These are phyloP conservation scores for Bucorvus abyssinicus DNA, from an alignment of 2,797 vertebrate genomes.

Conservation along the genomic window DNA sequence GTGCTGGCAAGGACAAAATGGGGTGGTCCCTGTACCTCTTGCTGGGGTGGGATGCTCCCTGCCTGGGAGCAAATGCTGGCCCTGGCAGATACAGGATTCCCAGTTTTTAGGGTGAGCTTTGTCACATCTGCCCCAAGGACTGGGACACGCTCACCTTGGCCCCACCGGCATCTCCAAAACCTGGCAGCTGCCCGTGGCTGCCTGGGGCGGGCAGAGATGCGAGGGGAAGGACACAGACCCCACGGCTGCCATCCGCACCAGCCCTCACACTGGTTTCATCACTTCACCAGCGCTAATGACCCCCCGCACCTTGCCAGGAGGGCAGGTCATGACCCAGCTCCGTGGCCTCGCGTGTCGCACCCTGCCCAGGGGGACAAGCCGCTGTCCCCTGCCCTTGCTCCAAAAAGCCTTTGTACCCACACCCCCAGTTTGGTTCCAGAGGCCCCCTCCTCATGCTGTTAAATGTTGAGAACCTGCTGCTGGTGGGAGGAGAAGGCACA, in stretches of 20 bases:
- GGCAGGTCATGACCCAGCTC: background rate
- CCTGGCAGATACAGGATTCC: too few species aligned
- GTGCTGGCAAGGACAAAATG: too few species aligned
- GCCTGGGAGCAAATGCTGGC: too few species aligned
- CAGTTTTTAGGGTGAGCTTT: too few species aligned
- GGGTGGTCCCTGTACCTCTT: too few species aligned
- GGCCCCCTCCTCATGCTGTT: background rate
- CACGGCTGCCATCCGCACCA: background rate
- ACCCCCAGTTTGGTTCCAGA: background rate
- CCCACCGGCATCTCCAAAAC: too few species aligned
- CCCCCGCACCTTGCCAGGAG: background rate
- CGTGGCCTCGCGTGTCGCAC: rapidly evolving
- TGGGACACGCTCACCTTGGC: too few species aligned
- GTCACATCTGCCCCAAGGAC: too few species aligned
- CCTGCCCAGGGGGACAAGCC: background rate
- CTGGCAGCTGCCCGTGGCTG: too few species aligned
- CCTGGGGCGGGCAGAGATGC: too few species aligned
- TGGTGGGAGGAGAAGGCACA: background rate
- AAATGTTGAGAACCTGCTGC: background rate
- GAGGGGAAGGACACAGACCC: background rate
- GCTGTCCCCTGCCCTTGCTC: rapidly evolving
- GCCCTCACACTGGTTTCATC: background rate
- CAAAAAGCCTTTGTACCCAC: background rate
- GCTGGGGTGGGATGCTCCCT: too few species aligned
- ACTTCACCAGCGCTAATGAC: background rate